These are phyloP conservation scores for Echeneis naucrates DNA, from an alignment of 2,797 vertebrate genomes.

Conservation along the genomic window DNA sequence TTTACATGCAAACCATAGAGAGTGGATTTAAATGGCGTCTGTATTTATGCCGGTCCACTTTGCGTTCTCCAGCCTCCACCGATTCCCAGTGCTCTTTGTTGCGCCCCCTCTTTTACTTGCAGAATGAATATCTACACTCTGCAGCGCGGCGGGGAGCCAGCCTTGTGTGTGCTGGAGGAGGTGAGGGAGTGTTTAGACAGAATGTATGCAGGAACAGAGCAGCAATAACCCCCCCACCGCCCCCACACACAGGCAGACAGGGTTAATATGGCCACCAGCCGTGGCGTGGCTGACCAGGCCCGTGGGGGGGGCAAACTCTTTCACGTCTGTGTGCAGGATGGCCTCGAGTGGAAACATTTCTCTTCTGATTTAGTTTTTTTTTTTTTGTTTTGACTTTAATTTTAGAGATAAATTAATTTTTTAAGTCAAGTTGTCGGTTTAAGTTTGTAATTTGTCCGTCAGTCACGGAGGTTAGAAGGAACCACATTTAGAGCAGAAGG, in stretches of 20 bases:
- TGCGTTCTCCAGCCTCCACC: slow-evolving; percentile 45
- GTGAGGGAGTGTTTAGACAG: slow-evolving; percentile 65
- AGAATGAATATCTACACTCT: slow-evolving; percentile 69
- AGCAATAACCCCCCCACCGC: slow-evolving; percentile 42
- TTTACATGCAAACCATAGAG: slow-evolving; percentile 60
- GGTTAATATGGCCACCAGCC: slow-evolving; percentile 72
- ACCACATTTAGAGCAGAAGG: no score
- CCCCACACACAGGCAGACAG: slow-evolving; percentile 35
- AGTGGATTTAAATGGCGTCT: slow-evolving; percentile 55
- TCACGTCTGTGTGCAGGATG: slow-evolving; percentile 3
- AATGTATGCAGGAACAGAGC: slow-evolving; percentile 70
- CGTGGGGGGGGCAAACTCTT: no score
- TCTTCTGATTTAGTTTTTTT: no score
- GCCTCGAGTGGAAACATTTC: slow-evolving; percentile 27
- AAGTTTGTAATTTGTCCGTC: no score
- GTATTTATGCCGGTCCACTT: slow-evolving; percentile 53
- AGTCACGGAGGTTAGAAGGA: no score
- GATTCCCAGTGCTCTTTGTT: slow-evolving; percentile 51
- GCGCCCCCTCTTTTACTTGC: slow-evolving; percentile 49
- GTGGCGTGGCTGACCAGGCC: slow-evolving; percentile 63
- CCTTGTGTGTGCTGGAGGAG: slow-evolving; percentile 56
- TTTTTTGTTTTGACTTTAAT: no score
- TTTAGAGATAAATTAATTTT: no score
- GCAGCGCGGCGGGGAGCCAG: slow-evolving; percentile 61
- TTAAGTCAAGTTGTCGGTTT: no score